A percentile compares a stretch with the other conserved stretches of the same genome.
These are phyloP conservation scores for Larimichthys polyactis DNA, from an alignment of 2,113 vertebrate genomes.

Conservation along the genomic window DNA sequence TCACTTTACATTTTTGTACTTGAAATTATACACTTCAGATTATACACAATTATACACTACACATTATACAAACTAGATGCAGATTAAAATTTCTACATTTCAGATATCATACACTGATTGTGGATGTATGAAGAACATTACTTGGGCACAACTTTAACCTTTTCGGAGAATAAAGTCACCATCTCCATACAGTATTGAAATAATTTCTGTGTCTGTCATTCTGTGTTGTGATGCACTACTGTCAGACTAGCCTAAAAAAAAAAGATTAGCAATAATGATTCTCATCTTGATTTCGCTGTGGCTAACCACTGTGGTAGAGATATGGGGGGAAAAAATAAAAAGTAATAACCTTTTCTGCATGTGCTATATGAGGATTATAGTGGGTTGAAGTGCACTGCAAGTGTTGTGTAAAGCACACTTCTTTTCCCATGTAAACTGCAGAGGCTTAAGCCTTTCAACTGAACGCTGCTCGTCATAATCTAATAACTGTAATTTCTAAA, in stretches of 20 bases:
- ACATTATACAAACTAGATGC: neutral
- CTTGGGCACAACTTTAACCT: too few species aligned
- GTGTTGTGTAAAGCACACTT: constrained; percentile 55
- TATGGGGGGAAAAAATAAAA: neutral
- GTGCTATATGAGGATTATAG: constrained; percentile 38
- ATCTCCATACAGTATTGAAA: neutral
- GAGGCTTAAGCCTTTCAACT: constrained; percentile 64
- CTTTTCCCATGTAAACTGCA: constrained; percentile 52
- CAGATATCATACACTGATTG: too few species aligned
- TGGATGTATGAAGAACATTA: neutral
- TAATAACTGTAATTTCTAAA: constrained; percentile 78
- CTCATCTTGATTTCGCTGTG: too few species aligned
- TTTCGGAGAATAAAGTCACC: neutral
- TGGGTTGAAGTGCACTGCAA: constrained; percentile 41
- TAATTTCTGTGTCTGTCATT: neutral
- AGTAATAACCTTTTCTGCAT: constrained; percentile 9
- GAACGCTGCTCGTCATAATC: constrained; percentile 74
- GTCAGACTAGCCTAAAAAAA: too few species aligned
- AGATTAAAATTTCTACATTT: neutral
- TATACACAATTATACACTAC: too few species aligned
- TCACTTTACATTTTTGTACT: too few species aligned
- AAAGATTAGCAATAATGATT: too few species aligned
- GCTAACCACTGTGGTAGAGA: neutral
- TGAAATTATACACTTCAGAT: too few species aligned
- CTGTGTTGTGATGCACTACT: too few species aligned